A percentile compares a stretch with the other conserved stretches of the same genome.
These are phyloP conservation scores for Trogon surrucura DNA, from an alignment of 2,113 vertebrate species.

Conservation along the genomic window DNA sequence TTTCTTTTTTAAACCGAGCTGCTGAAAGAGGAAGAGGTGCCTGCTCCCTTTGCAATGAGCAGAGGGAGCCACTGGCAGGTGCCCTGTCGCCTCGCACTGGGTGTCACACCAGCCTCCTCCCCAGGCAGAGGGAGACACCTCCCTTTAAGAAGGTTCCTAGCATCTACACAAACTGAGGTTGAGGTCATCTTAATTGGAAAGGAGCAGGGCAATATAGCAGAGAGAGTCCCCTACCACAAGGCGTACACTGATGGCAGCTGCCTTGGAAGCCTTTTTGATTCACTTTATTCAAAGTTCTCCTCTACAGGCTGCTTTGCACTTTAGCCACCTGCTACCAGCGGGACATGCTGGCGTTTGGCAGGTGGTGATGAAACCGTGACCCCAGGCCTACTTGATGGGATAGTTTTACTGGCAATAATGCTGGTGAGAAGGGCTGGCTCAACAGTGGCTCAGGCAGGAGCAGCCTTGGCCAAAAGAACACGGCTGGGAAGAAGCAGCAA, in stretches of 20 bases:
- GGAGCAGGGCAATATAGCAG: not conserved
- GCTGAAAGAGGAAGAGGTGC: not conserved
- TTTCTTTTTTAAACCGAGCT: not conserved
- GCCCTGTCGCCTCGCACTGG: rapidly evolving
- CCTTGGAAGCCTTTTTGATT: not conserved
- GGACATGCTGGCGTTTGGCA: rapidly evolving
- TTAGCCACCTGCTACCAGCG: not conserved
- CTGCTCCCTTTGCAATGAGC: not conserved
- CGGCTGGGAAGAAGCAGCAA: not conserved
- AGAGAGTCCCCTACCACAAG: not conserved
- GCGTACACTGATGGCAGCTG: not conserved
- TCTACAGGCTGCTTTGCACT: not conserved
- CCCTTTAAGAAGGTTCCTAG: not conserved
- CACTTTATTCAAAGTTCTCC: not conserved
- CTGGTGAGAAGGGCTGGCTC: not conserved
- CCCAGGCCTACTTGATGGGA: not conserved
- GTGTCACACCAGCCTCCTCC: not conserved
- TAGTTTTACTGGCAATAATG: not conserved
- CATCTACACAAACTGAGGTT: not conserved
- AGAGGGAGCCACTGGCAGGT: not conserved
- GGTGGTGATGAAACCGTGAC: not conserved
- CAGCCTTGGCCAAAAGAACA: not conserved
- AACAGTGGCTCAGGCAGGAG: not conserved
- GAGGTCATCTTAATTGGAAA: not conserved
- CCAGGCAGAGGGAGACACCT: not conserved